A percentile compares a stretch with the other conserved stretches of the same genome.
Evolutionary conservation across 1,140 invertebrate species (phyloP).

Genomic region (Copidosoma floridanum): DNA sequence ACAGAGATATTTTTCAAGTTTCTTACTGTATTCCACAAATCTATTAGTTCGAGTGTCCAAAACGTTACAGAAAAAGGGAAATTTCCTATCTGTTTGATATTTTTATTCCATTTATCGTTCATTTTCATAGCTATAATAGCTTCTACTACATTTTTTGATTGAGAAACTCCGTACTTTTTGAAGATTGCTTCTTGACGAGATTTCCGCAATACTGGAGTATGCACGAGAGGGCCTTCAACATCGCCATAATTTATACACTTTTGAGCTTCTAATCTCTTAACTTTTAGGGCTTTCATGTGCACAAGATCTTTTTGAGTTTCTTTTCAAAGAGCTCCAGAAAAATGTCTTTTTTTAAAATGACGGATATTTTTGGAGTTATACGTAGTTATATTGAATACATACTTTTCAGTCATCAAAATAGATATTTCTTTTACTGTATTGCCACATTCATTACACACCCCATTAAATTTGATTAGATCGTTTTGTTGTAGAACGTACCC

Average conservation of each 20-base stretch:
- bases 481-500: neutral
- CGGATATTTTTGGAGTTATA: too few species aligned
- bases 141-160: neutral
- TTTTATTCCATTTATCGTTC: too few species aligned
- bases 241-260: neutral
- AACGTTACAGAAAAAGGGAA: too few species aligned
- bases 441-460: neutral
- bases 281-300: too few species aligned
- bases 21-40: too few species aligned
- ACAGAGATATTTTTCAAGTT: too few species aligned
- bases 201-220: conserved; percentile 3
- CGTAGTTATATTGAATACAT: too few species aligned
- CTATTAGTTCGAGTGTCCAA: too few species aligned
- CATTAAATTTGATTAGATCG: neutral
- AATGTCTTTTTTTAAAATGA: neutral
- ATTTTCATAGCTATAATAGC: neutral
- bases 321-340: neutral
- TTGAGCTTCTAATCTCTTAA: neutral
- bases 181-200: too few species aligned
- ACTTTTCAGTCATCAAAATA: neutral
- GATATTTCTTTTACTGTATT: neutral
- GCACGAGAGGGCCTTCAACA: neutral
- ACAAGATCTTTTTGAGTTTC: neutral
- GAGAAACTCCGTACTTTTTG: neutral
- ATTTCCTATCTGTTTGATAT: too few species aligned